Conservation (phyloP, 2,797 vertebrate species). For the Protonibea diacanthus region DNA sequence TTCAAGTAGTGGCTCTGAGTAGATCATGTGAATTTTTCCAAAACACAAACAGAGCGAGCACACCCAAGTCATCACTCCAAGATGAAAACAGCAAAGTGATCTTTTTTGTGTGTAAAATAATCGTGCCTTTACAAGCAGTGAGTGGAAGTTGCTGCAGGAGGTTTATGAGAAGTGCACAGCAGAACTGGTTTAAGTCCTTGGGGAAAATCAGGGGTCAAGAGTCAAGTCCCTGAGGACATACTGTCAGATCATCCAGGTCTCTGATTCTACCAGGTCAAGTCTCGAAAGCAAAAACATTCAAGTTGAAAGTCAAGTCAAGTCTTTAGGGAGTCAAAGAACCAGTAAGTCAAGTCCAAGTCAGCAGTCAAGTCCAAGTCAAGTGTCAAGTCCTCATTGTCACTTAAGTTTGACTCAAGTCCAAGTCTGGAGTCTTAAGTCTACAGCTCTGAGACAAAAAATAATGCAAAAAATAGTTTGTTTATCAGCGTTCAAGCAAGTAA, state of each 20-base stretch:
- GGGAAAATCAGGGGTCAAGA: neutral
- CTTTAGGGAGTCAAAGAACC: neutral
- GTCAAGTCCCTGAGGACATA: neutral
- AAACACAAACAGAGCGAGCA: neutral
- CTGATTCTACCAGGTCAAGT: neutral
- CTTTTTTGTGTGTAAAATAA: neutral
- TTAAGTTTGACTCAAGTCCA: neutral
- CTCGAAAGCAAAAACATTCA: neutral
- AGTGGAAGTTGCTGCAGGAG: neutral
- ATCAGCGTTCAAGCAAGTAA: neutral
- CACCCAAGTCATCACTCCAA: neutral
- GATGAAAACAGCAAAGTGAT: neutral
- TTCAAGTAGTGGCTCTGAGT: neutral
- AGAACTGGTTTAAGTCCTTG: slow-evolving; percentile 16
- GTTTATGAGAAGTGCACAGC: slow-evolving; percentile 12
- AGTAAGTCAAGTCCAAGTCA: slow-evolving; percentile 9
- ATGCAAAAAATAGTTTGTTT: neutral
- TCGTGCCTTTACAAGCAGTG: neutral
- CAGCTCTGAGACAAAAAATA: slow-evolving; percentile 11
- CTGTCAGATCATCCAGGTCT: neutral
- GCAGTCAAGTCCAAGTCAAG: slow-evolving; percentile 9
- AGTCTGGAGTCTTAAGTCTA: slow-evolving; percentile 15
- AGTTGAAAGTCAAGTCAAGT: slow-evolving; percentile 13
- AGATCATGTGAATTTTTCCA: neutral
- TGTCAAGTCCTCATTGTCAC: neutral